Conservation (phyloP, 2,113 vertebrate genomes). For the Otocyon megalotis region DNA sequence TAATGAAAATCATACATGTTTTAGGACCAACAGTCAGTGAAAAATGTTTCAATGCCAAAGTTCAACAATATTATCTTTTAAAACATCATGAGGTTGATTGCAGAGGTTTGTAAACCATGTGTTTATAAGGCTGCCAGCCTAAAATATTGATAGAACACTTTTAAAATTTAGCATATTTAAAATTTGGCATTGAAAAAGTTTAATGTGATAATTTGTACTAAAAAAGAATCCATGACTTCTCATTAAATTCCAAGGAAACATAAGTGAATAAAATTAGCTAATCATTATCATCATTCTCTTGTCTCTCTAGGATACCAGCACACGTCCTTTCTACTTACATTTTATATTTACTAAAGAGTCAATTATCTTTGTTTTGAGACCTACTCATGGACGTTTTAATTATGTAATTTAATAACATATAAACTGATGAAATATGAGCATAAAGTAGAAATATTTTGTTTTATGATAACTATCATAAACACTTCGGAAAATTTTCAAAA, state of each 20-base stretch:
- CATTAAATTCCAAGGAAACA: background rate
- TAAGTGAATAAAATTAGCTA: background rate
- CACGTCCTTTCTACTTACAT: background rate
- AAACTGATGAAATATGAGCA: background rate
- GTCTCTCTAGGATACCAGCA: background rate
- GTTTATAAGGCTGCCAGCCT: background rate
- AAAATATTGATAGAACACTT: background rate
- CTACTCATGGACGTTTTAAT: background rate
- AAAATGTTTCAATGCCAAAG: background rate
- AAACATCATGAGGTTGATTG: background rate
- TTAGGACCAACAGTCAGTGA: background rate
- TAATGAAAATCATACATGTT: background rate
- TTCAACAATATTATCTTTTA: background rate
- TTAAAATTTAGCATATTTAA: background rate
- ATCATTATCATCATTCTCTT: background rate
- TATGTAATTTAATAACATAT: constrained; percentile 29
- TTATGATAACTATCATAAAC: background rate
- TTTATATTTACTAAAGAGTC: constrained; percentile 10
- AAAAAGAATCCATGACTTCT: background rate
- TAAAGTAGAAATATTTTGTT: background rate
- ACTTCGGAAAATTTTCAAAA: background rate
- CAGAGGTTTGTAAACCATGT: background rate
- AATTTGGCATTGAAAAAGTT: background rate
- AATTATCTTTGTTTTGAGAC: constrained; percentile 6
- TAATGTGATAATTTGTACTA: background rate